These are phyloP conservation scores for Brachylomia viminalis DNA, from an alignment of 2,888 invertebrate species.

Conservation along the genomic window DNA sequence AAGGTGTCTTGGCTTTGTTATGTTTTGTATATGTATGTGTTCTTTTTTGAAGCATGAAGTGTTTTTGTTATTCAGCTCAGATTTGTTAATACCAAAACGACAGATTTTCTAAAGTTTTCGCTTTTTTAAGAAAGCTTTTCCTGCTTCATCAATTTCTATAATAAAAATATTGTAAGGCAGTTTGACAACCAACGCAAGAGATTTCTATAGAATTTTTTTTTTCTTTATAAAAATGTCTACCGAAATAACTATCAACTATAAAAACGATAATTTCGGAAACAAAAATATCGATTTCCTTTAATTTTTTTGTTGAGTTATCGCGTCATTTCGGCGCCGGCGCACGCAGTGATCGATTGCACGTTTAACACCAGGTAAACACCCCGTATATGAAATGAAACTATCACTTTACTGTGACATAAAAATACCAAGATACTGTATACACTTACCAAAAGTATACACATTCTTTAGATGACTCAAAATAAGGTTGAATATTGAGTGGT, in stretches of 20 bases:
- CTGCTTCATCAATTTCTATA: no score
- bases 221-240: no score
- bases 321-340: slow-evolving; percentile 75
- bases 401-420: slow-evolving; percentile 70
- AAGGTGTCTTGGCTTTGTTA: background rate
- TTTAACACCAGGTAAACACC: slow-evolving; percentile 75
- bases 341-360: slow-evolving; percentile 75
- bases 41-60: no score
- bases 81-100: no score
- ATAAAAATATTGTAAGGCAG: no score
- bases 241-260: no score
- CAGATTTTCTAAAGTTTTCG: no score
- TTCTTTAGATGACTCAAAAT: slow-evolving; percentile 13
- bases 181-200: no score
- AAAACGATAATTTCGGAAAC: no score
- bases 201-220: no score
- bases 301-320: slow-evolving; percentile 63
- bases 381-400: slow-evolving; percentile 76
- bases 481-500: slow-evolving; percentile 59
- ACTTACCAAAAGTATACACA: slow-evolving; percentile 11
- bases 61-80: no score
- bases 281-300: slow-evolving; percentile 56
- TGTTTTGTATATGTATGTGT: background rate
- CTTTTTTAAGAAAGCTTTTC: no score
- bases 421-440: slow-evolving; percentile 56